A percentile compares a stretch with the other conserved stretches of the same genome.
These are phyloP conservation scores for Siphamia tubifer DNA, from an alignment of 2,113 vertebrate species.

Conservation along the genomic window DNA sequence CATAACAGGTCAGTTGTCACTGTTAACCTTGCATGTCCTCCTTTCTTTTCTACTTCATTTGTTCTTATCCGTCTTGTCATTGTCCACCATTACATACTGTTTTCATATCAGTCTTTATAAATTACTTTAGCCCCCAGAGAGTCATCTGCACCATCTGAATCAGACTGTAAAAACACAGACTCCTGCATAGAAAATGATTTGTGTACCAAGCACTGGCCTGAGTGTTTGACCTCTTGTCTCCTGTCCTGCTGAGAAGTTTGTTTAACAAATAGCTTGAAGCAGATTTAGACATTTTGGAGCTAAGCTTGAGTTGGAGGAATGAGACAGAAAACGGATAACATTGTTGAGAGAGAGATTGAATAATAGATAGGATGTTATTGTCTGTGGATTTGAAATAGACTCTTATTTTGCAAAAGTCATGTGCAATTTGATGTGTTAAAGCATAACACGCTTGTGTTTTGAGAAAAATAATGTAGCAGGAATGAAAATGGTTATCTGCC, in stretches of 20 bases:
- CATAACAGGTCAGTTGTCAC: neutral
- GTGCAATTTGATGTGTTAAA: constrained; percentile 2
- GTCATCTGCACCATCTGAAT: constrained; percentile 18
- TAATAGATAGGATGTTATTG: constrained; percentile 22
- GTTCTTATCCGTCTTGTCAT: constrained; percentile 18
- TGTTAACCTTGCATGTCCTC: neutral
- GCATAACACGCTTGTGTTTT: constrained; percentile 14
- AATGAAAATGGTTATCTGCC: neutral
- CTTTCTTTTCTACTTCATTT: neutral
- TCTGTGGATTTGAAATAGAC: neutral
- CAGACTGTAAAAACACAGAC: constrained; percentile 43
- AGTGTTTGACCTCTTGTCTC: constrained; percentile 31
- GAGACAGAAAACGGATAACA: neutral
- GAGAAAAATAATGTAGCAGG: constrained; percentile 8
- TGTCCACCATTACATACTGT: neutral
- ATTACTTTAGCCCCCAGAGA: neutral
- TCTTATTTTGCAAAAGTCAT: neutral
- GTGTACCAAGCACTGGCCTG: constrained; percentile 31
- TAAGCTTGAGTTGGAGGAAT: neutral
- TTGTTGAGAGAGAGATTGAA: constrained; percentile 1
- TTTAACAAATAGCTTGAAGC: constrained; percentile 27
- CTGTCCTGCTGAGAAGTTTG: constrained; percentile 26
- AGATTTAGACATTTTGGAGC: constrained; percentile 16
- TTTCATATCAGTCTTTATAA: neutral
- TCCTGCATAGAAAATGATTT: constrained; percentile 16